Base-by-base conservation (phyloP, 2,113 vertebrate genomes). In the Apaloderma vittatum region DNA sequence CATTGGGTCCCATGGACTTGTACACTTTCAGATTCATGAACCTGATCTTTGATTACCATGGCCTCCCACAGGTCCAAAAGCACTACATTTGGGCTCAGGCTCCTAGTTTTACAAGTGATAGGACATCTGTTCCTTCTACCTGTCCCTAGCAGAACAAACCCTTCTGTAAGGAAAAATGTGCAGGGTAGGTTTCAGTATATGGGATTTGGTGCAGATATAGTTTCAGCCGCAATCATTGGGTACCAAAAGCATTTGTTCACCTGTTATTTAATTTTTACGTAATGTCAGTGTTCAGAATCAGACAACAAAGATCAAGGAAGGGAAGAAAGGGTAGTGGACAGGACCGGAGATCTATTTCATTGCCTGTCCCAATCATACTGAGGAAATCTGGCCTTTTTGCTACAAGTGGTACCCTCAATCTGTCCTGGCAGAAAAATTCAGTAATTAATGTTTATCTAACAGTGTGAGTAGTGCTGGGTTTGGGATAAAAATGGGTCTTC, bases 281-380 rank as follows among this genome's bases (percentile, higher is more conserved):
- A 49, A 63, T 4, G 26, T 45, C 15, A 4, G 24, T 40, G 43
- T 72, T 13, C 43, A 73, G 48, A 40, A 68, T 77, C 11, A 73
- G 54, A 63, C 26, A 40, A 34, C 24, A 34, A 70, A 70, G 37
- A 27, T 61, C 21, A 70, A 55, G 23, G 32, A 87, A 72, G 10
- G 18, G 45, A 57, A 92, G 30, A 43, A 84, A 71, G 34, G 78
- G 20, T 23, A 37, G 29, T 15, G 22, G 43, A 51, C 30, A 55
- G 27, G 52, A 37, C 15, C 62, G 1, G 0, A 67, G 7, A 12
- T 67, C 22, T 78, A 4, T 81, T 71, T 17, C 0, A 0, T 63
- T 71, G 24, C 34, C 49, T 62, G 14, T 83, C 36, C 27, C 30
- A 62, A 0, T 22, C n/a, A 58, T 14, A 37, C 11, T 54, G 40